Conservation (phyloP, 92 coral and sea anemone genomes). For the Nematostella vectensis region DNA sequence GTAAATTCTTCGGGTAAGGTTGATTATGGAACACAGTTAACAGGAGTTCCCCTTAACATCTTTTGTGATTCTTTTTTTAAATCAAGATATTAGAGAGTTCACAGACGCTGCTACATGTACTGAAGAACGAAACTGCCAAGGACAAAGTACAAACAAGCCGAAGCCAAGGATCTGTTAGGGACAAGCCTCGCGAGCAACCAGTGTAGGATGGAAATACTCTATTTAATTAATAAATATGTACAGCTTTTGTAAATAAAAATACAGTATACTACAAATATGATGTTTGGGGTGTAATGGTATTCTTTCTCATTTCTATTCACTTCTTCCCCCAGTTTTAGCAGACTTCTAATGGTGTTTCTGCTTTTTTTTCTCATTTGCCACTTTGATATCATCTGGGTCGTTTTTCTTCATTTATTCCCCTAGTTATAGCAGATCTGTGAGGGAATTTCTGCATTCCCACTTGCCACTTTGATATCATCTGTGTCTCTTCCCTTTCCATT, state of each 20-base stretch:
- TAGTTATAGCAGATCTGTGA: too few species aligned
- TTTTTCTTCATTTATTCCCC: too few species aligned
- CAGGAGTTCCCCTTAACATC: not conserved
- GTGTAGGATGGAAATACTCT: slow-evolving; percentile 18
- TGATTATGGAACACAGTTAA: slow-evolving; percentile 1
- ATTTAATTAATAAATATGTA: not conserved
- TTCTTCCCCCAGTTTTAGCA: too few species aligned
- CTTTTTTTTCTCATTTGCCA: too few species aligned
- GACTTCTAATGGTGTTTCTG: too few species aligned
- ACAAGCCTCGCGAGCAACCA: slow-evolving; percentile 52
- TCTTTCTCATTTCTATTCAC: too few species aligned
- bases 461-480: slow-evolving; percentile 17
- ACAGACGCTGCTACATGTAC: slow-evolving; percentile 86
- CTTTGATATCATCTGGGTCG: too few species aligned
- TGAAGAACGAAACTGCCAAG: slow-evolving; percentile 92
- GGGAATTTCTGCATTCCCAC: too few species aligned
- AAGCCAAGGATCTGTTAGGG: slow-evolving; percentile 65
- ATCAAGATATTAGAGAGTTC: slow-evolving; percentile 98
- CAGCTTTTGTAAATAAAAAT: not conserved
- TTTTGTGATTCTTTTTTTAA: too few species aligned
- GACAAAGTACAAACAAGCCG: slow-evolving; percentile 60
- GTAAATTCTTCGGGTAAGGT: not conserved
- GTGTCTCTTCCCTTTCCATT: slow-evolving; percentile 28
- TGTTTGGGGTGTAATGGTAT: too few species aligned
- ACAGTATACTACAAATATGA: too few species aligned